Evolutionary conservation across 2,113 vertebrate species (phyloP), one percentile per base, ranked within the genome.

Genomic region (Gnathochromis pfefferi): DNA sequence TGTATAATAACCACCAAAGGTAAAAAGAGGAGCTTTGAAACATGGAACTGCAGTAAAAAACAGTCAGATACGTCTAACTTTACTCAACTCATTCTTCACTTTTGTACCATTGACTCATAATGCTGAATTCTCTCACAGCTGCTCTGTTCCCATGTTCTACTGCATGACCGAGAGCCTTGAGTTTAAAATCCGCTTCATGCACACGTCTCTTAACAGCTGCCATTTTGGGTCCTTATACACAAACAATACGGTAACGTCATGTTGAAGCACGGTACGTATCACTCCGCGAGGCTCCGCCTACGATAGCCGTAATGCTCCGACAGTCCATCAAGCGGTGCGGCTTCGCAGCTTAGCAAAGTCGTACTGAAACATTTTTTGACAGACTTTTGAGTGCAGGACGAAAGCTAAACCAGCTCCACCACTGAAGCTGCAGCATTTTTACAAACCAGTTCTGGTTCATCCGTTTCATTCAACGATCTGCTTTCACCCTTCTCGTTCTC

Each of bases 351-450:
- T 1, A 9, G 7, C 23, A 28, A 57, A 16, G 23, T 28, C 4
- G 4, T 0, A 57, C 13, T 16, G 13, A 57, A 5, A 28, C 3
- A 9, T 57, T 3, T 49, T 54, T 4, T 28, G 55, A 13, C 55
- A 57, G 55, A 57, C 14, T 0, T 57, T 28, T 57, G 55, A 57
- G 55, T 2, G 1, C 0, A 2, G 3, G 55, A 0, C 23, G 1
- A 28, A 28, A 57, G 13, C 13, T 2, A 57, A 57, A 28, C 55
- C 23, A 28, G 55, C 5, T 16, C 0, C 23, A 57, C 23, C 7
- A 57, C 1, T 28, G 23, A 57, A 16, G 54, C 0, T 14, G 23
- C 23, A 16, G 23, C 55, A 57, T 2, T 57, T 57, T 57, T 28
- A 57, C 13, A 9, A 28, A 57, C 55, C 23, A 2, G 13, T 58